phyloP scores from a whole-genome alignment of 1,140 invertebrate species.

The Pseudoatta argentina region DNA sequence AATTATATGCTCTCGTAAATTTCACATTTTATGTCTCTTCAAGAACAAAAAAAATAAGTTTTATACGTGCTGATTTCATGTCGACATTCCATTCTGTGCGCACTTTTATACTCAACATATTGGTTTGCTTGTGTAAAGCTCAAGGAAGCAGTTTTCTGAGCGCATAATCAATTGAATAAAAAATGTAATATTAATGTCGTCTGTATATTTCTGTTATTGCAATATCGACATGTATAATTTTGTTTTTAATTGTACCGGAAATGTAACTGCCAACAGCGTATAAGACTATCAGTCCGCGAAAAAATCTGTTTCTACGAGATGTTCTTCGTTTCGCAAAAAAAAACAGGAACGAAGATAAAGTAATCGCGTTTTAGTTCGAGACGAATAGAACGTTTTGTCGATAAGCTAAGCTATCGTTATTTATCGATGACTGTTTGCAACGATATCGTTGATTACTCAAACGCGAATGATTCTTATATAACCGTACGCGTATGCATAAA shows the following conservation, averaged over 20 bases:
- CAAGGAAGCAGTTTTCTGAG: neutral
- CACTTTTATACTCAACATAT: slow-evolving; percentile 24
- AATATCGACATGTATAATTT: neutral
- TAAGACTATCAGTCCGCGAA: slow-evolving; percentile 3
- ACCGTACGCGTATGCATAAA: neutral
- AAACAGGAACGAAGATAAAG: neutral
- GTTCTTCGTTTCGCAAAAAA: neutral
- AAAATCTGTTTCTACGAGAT: slow-evolving; percentile 26
- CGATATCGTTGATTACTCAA: slow-evolving; percentile 25
- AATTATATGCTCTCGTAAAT: slow-evolving; percentile 72
- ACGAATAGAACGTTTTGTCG: slow-evolving; percentile 1
- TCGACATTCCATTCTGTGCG: neutral
- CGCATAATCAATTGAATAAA: neutral
- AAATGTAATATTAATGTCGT: slow-evolving; percentile 10
- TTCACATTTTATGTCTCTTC: slow-evolving; percentile 61
- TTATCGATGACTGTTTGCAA: slow-evolving; percentile 21
- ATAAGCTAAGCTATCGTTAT: slow-evolving; percentile 42
- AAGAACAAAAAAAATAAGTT: slow-evolving; percentile 12
- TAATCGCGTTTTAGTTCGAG: neutral
- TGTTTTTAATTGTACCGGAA: slow-evolving; percentile 1
- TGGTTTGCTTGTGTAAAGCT: slow-evolving; percentile 5
- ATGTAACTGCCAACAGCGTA: neutral
- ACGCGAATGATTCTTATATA: slow-evolving; percentile 33
- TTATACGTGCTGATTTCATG: neutral
- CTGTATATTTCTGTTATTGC: slow-evolving; percentile 1